A percentile compares a stretch with the other conserved stretches of the same genome.
phyloP scores from a whole-genome alignment of 2,113 vertebrate genomes.

The Meriones unguiculatus region DNA sequence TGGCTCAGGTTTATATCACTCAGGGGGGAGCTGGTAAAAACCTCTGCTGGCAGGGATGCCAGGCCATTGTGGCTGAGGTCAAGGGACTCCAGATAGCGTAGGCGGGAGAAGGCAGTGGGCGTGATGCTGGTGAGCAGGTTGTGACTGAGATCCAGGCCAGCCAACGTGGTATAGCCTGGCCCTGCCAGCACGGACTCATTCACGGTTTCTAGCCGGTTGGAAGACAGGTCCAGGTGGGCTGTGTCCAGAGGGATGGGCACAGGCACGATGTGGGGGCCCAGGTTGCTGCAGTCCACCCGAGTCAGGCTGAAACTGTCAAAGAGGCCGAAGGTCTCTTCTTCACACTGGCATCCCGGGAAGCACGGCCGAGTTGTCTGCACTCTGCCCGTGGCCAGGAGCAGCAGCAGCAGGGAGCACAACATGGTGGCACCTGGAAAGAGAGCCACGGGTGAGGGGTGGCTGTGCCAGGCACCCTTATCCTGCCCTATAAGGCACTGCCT shows the following conservation, averaged over 20 bases:
- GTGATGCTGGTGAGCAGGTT: slow-evolving; percentile 92
- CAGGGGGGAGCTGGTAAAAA: slow-evolving; percentile 93
- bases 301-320: slow-evolving; percentile 99
- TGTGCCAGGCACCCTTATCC: neutral
- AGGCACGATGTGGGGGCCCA: slow-evolving; percentile 90
- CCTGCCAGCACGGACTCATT: slow-evolving; percentile 94
- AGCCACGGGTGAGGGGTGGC: neutral
- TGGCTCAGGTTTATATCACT: slow-evolving; percentile 94
- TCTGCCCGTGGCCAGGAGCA: slow-evolving; percentile 75
- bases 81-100: slow-evolving; percentile 96
- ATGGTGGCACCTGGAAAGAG: slow-evolving; percentile 84
- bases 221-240: slow-evolving; percentile 94
- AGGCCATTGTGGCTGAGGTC: slow-evolving; percentile 96
- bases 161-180: slow-evolving; percentile 97
- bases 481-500: neutral
- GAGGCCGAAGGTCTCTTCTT: slow-evolving; percentile 97
- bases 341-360: slow-evolving; percentile 94
- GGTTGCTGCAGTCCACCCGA: slow-evolving; percentile 93
- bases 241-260: slow-evolving; percentile 97
- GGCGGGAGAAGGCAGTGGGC: slow-evolving; percentile 92
- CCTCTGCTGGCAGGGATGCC: slow-evolving; percentile 87
- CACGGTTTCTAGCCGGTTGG: slow-evolving; percentile 91
- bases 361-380: slow-evolving; percentile 88
- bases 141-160: slow-evolving; percentile 95
- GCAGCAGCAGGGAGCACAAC: slow-evolving; percentile 80